phyloP scores from a whole-genome alignment of 2,888 invertebrate genomes.

The Amorpha juglandis region DNA sequence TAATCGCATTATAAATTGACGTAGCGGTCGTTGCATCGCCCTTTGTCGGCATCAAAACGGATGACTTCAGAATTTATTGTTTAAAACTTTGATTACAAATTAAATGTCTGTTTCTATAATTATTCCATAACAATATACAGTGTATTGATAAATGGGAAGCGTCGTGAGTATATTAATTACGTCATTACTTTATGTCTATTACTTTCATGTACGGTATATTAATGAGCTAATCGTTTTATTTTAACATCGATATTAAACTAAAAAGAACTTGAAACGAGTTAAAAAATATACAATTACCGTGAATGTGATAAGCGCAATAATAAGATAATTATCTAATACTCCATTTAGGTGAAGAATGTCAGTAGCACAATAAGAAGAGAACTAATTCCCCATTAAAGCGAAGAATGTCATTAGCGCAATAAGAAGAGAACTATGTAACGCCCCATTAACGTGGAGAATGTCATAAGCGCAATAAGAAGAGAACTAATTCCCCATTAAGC shows the following conservation, averaged over 20 bases:
- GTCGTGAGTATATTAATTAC: constrained; percentile 11
- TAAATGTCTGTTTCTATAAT: constrained; percentile 66
- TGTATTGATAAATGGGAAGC: constrained; percentile 36
- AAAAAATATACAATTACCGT: neutral
- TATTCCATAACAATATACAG: constrained; percentile 52
- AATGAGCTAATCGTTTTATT: neutral
- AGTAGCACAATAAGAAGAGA: no score
- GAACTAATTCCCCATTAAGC: no score
- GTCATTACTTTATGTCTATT: constrained; percentile 3
- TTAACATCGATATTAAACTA: neutral
- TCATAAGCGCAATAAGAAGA: no score
- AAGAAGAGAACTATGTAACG: no score
- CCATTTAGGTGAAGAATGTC: no score
- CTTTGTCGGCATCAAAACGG: constrained; percentile 76
- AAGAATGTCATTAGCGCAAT: no score
- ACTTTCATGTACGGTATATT: neutral
- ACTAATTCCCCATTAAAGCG: no score
- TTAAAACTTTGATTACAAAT: constrained; percentile 61
- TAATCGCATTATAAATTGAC: constrained; percentile 82
- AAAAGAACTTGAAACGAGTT: neutral
- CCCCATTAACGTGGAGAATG: no score
- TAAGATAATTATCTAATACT: no score
- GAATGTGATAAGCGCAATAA: neutral
- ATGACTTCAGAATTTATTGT: constrained; percentile 66
- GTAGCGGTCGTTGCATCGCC: constrained; percentile 62